A percentile compares a stretch with the other conserved stretches of the same genome.
These are phyloP conservation scores for Echeneis naucrates DNA, from an alignment of 2,797 vertebrate species.

Conservation along the genomic window DNA sequence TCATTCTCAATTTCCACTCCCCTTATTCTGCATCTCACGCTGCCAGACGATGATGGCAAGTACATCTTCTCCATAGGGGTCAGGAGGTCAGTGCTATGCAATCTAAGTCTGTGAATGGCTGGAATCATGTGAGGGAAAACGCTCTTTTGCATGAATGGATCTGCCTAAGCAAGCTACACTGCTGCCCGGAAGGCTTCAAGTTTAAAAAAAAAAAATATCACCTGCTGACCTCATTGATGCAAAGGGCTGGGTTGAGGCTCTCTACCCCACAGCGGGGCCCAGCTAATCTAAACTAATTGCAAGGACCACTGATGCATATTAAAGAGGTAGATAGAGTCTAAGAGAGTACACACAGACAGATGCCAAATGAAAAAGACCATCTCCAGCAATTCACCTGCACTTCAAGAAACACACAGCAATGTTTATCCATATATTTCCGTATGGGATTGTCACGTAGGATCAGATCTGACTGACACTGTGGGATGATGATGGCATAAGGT, in stretches of 20 bases:
- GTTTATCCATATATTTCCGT: neutral
- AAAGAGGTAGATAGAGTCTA: slow-evolving; percentile 38
- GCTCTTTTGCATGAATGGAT: slow-evolving; percentile 33
- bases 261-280: slow-evolving; percentile 30
- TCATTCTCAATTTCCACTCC: slow-evolving; percentile 61
- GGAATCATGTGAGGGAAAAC: slow-evolving; percentile 36
- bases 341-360: slow-evolving; percentile 35
- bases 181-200: slow-evolving; percentile 13
- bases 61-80: slow-evolving; percentile 61
- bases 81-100: slow-evolving; percentile 62
- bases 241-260: slow-evolving; percentile 24
- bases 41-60: slow-evolving; percentile 46
- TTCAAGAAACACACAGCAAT: slow-evolving; percentile 30
- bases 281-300: slow-evolving; percentile 72
- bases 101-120: slow-evolving; percentile 61
- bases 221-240: slow-evolving; percentile 29
- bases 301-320: slow-evolving; percentile 59
- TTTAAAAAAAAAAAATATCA: slow-evolving; percentile 34
- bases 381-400: slow-evolving; percentile 32
- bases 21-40: slow-evolving; percentile 46
- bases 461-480: too few species aligned
- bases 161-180: slow-evolving; percentile 1
- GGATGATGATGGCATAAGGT: neutral
- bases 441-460: neutral
- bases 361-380: slow-evolving; percentile 58